Evolutionary conservation across 2,888 invertebrate species (phyloP), one percentile per base, ranked within the genome.

Genomic region (Alloplasta piceator): DNA sequence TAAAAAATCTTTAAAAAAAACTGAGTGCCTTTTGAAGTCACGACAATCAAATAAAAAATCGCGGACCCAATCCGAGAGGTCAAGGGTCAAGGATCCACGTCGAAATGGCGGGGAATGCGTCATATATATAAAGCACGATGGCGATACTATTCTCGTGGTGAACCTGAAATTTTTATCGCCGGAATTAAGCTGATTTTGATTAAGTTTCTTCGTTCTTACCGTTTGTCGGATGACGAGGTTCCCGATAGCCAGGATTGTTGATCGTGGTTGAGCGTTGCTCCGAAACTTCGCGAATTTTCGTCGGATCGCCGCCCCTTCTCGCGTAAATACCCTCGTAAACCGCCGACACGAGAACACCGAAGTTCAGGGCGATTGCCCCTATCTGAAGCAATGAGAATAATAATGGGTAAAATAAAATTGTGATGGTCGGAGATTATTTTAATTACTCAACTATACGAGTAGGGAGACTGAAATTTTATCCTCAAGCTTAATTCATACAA

Each of bases 231-330:
- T 88, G 91, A 77, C 87, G 87, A 78, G 88, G 89, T 84, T 97
- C 97, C 90, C 96, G 95, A 91, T 96, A 97, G 46, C 97, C 97
- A 5, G 97, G 97, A 93, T 97, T 97, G 87, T 96, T 96, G 90
- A 96, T 97, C 48, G 97, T 97, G 55, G 96, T 96, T 26, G 95
- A 95, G 78, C 94, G 94, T 1, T 94, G 92, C 79, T 94, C 94
- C 93, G 93, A 93, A 39, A 94, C 92, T 84, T 94, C 94, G 82
- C 93, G 93, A 86, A 93, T 92, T 86, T 92, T 92, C 52, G 97
- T 97, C 0, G 97, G 97, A 92, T 97, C 97, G 10, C 97, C 97
- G 6, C 96, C 96, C 80, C 96, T 94, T 85, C 96, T 94, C 12
- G 97, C 94, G 91, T 96, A 96, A 88, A 97, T 93, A 85, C 96